Conservation (phyloP, 1,140 invertebrate genomes). For the Thaumatotibia leucotreta region DNA sequence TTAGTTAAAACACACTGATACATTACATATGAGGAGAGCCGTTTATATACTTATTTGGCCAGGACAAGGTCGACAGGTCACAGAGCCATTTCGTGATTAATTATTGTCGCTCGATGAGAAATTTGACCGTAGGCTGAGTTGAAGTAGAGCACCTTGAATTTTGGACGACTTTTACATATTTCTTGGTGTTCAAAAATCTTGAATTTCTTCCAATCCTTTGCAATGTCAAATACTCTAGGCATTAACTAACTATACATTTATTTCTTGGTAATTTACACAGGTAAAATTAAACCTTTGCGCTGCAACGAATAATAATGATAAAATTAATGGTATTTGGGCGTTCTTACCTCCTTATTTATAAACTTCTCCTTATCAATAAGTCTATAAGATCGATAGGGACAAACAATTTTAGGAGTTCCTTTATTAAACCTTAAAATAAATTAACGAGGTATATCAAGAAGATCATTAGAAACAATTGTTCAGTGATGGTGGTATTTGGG, state of each 20-base stretch:
- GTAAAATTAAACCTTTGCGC: no score
- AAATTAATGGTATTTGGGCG: not conserved
- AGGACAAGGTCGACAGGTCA: slow-evolving; percentile 10
- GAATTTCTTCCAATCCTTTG: not conserved
- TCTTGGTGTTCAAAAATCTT: not conserved
- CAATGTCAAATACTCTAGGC: no score
- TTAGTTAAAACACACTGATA: not conserved
- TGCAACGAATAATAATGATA: not conserved
- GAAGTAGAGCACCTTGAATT: slow-evolving; percentile 1
- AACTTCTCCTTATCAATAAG: no score
- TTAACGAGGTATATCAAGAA: not conserved
- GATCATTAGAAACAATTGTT: not conserved
- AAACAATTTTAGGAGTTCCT: no score
- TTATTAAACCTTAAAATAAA: slow-evolving; percentile 17
- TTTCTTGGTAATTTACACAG: no score
- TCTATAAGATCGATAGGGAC: no score
- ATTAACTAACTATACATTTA: no score
- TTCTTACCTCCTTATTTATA: not conserved
- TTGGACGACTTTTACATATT: not conserved
- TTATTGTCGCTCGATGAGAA: slow-evolving; percentile 5
- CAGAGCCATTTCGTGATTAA: slow-evolving; percentile 2
- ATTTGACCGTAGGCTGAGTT: slow-evolving; percentile 1
- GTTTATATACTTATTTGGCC: slow-evolving; percentile 5
- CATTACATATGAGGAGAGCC: not conserved
- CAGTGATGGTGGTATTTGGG: not conserved